phyloP scores from a whole-genome alignment of 1,140 invertebrate genomes.

The Trichomalopsis sarcophagae region DNA sequence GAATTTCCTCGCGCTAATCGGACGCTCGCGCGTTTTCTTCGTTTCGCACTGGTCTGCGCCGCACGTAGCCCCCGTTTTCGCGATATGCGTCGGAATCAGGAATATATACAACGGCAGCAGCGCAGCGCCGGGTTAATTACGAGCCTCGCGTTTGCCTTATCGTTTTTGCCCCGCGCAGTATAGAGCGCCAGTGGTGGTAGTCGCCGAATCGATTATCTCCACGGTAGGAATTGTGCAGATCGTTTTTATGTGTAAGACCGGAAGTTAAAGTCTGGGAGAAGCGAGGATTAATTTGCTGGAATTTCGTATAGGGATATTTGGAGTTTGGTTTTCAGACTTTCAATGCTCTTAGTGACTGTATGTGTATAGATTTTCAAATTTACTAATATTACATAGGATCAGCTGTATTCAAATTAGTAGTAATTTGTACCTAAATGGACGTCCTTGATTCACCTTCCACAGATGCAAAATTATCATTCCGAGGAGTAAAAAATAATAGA shows the following conservation, averaged over 20 bases:
- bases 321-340: no score
- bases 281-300: not conserved
- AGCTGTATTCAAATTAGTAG: no score
- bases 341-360: no score
- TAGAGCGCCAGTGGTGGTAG: not conserved
- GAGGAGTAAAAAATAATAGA: no score
- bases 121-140: not conserved
- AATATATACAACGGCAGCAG: not conserved
- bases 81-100: not conserved
- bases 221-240: not conserved
- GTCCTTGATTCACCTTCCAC: no score
- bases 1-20: not conserved
- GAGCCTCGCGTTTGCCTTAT: conserved; percentile 13
- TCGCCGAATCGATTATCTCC: conserved; percentile 10
- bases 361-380: no score
- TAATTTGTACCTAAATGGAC: no score
- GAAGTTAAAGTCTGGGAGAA: not conserved
- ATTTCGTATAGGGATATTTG: not conserved
- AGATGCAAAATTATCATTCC: no score
- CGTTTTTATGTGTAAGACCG: not conserved
- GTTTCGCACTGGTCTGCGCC: not conserved
- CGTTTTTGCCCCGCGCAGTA: not conserved
- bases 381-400: no score
- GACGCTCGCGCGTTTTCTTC: not conserved
- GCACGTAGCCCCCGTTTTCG: not conserved